Evolutionary conservation across 1,140 invertebrate species (phyloP), one percentile per base, ranked within the genome.

Genomic region (Pomacea maculata): DNA sequence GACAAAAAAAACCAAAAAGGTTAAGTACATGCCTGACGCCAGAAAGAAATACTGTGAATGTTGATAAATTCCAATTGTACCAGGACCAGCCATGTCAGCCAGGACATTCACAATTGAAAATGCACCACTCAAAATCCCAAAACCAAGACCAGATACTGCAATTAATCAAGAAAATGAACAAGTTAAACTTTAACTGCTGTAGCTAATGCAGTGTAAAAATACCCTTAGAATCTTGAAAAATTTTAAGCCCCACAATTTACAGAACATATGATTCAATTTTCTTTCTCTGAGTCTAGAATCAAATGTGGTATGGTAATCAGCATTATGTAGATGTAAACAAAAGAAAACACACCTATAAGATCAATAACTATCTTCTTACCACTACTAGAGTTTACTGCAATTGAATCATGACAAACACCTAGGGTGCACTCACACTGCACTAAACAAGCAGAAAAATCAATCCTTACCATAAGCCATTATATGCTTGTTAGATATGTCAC

Each of bases 21-120:
- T 15, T 12, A 70, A 17, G 61, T 65, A 78, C 34, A 68, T 87
- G 92, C 92, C 90, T 84, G 97, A 98, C 34, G 95, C 95, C 0
- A 99, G 92, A 88, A 98, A 97, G 91, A 99, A 99, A 82, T 95
- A 94, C 54, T 88, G 80, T 4, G 94, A 95, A 81, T 97, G 96
- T 75, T 94, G 94, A 83, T 94, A 92, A 0, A 99, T 93, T 29
- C 98, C 98, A 92, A 99, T 95, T 2, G 97, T 99, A 25, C 95
- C 98, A 52, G 98, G 98, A 21, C 98, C 98, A 54, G 95, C 94
- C 77, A 97, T 94, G 92, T 99, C 97, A 63, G 97, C 97, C 17
- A 99, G 91, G 0, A 99, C 95, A 93, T 99, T 99, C 2, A 98
- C 94, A 57, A 99, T 89, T 0, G 97, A 96, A 92, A 99, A 99